Evolutionary conservation across 2,113 vertebrate species (phyloP), one percentile per base, ranked within the genome.

Genomic region (Melanerpes formicivorus): DNA sequence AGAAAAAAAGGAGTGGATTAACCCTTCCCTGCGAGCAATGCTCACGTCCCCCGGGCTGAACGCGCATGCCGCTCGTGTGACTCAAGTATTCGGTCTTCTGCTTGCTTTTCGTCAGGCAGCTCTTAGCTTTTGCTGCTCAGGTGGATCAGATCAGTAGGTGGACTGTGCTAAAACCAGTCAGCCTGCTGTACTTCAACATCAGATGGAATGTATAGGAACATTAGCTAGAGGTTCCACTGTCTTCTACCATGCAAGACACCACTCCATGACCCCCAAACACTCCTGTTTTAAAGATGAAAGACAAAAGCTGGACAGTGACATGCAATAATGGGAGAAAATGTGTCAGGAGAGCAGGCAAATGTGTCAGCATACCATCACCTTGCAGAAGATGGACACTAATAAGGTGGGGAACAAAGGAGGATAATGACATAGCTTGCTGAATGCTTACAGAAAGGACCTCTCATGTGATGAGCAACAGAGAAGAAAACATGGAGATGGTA

Each of bases 21-120:
- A 97, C 94, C 80, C 92, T 95, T 94, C 64, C 15, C 52, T 78
- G 44, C 62, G 74, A 60, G 22, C 66, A 69, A 14, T 44, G 60
- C 55, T 54, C 62, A 14, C 71, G 48, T 37, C 91, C 11, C 46
- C 56, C 22, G 18, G 64, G 37, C 74, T 60, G 65, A 77, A 77
- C 22, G 52, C 5, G 15, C 54, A 11, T 6, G 29, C 2, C 1
- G 21, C 50, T 86, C 72, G 44, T 50, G 62, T 74, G 64, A 27
- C 73, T 72, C 58, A 85, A 52, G 56, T 63, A 67, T 42, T 54
- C 46, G 37, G 37, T 72, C 30, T 80, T 80, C 32, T 85, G 32
- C 26, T 64, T 64, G 56, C 40, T 40, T 66, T 94, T 85, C 52
- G 18, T 74, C 29, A 69, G 50, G 66, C 26, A 88, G 19, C 40